phyloP scores from a whole-genome alignment of 37 sponge, comb jelly and placozoan species.

The Mnemiopsis leidyi region DNA sequence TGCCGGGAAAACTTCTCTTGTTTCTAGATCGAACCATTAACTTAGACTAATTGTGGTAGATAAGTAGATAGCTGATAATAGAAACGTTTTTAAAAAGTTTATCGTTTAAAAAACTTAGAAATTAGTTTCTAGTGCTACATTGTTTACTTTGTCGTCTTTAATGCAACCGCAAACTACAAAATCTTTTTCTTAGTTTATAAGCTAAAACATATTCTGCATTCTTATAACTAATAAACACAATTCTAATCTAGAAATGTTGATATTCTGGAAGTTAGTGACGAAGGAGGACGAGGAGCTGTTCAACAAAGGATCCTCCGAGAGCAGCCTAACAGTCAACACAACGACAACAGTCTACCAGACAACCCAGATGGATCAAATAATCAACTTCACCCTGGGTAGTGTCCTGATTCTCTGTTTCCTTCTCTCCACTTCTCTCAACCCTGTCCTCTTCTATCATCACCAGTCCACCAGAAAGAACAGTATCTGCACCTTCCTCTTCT shows the following conservation, averaged over 20 bases:
- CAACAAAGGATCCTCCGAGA: neutral
- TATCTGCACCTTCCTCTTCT: neutral
- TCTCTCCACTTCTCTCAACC: neutral
- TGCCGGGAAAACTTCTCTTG: too few relatives aligned
- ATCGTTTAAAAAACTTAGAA: too few relatives aligned
- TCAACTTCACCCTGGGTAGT: neutral
- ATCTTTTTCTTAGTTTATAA: too few relatives aligned
- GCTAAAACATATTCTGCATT: too few relatives aligned
- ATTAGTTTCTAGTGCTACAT: too few relatives aligned
- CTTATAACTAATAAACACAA: too few relatives aligned
- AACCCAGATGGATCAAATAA: neutral
- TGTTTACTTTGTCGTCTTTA: too few relatives aligned
- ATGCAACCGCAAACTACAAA: too few relatives aligned
- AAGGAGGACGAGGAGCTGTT: neutral
- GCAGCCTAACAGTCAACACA: neutral
- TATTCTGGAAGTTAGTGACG: slow-evolving; percentile 6
- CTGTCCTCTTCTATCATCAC: neutral
- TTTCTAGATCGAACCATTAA: too few relatives aligned
- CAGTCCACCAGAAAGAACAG: neutral
- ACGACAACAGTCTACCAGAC: neutral
- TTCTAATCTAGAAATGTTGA: neutral
- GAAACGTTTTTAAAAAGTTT: too few relatives aligned
- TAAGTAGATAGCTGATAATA: too few relatives aligned
- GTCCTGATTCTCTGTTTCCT: neutral
- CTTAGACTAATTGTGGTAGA: too few relatives aligned